Conservation (phyloP, 2,113 vertebrate genomes). For the Nycticebus coucang region DNA sequence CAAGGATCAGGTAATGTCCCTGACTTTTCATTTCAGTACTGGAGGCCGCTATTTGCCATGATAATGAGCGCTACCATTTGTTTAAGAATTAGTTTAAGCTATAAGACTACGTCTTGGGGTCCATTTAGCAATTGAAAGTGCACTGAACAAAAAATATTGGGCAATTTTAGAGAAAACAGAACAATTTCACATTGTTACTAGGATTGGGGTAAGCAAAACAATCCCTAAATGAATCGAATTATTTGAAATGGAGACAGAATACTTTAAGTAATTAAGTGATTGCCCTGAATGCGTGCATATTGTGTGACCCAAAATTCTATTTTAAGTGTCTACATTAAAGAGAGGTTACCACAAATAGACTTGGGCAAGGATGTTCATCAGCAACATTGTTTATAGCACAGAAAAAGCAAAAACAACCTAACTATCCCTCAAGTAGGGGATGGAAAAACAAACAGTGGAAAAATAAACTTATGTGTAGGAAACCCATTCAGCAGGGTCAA, state of each 20-base stretch:
- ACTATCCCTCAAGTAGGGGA: neutral
- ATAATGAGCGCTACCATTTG: conserved; percentile 48
- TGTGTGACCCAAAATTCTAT: neutral
- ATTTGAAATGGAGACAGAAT: neutral
- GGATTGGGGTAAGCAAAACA: neutral
- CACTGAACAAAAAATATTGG: neutral
- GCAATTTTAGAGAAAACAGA: neutral
- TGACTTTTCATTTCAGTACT: neutral
- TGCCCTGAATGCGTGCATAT: neutral
- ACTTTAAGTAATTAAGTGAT: too few relatives aligned
- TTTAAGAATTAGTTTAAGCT: conserved; percentile 38
- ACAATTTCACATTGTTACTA: neutral
- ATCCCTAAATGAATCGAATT: neutral
- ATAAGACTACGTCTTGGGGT: neutral
- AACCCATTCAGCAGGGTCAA: neutral
- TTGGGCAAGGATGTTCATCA: neutral
- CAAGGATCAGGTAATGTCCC: neutral
- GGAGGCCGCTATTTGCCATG: conserved; percentile 2
- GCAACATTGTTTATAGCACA: neutral
- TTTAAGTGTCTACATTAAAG: neutral
- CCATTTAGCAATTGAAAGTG: conserved; percentile 12
- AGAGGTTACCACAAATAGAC: neutral
- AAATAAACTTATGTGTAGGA: neutral
- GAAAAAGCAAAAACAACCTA: neutral
- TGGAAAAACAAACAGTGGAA: neutral